Conservation (phyloP, 2,888 invertebrate species). For the Ganaspis brasiliensis region DNA sequence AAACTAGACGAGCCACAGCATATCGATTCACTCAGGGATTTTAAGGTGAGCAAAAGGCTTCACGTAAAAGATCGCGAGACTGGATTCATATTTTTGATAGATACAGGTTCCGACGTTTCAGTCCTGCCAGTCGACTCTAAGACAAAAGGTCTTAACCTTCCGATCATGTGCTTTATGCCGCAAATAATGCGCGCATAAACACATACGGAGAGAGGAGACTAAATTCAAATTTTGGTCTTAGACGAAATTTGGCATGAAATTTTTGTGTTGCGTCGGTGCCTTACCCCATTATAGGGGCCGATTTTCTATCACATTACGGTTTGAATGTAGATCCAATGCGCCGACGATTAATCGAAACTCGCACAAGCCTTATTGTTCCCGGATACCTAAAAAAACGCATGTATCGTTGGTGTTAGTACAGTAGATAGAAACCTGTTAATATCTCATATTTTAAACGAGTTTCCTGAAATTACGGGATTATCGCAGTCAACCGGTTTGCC, state of each 20-base stretch:
- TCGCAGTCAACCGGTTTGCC: not conserved
- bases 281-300: not conserved
- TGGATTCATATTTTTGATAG: conserved; percentile 29
- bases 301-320: conserved; percentile 18
- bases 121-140: too few species aligned
- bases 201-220: too few species aligned
- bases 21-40: conserved; percentile 15
- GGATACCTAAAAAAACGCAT: not conserved
- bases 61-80: not conserved
- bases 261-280: too few species aligned
- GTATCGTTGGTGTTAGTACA: not conserved
- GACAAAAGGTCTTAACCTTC: conserved; percentile 5
- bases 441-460: not conserved
- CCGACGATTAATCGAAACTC: not conserved
- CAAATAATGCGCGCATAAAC: conserved; percentile 13
- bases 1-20: conserved; percentile 39
- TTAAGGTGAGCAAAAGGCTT: not conserved
- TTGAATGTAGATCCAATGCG: not conserved
- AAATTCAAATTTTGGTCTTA: not conserved
- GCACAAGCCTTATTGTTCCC: not conserved
- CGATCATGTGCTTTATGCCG: conserved; percentile 21
- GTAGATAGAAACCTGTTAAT: not conserved
- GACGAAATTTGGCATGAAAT: too few species aligned
- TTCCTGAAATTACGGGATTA: not conserved
- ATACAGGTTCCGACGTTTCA: conserved; percentile 29